phyloP scores from a whole-genome alignment of 2,888 invertebrate genomes.

The Drosophila nigricruria region DNA sequence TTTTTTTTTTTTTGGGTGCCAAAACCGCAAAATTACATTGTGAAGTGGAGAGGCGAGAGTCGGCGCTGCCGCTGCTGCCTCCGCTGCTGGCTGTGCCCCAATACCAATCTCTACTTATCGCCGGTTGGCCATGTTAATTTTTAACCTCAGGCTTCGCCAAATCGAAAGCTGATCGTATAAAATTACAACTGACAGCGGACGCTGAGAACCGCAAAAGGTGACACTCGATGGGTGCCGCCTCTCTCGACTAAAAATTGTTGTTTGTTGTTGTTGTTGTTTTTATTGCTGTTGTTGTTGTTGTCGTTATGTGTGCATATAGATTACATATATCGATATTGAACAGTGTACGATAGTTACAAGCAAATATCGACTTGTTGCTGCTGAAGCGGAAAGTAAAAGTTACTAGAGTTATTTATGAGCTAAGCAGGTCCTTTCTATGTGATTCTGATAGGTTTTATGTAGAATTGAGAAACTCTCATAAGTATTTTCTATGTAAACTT shows the following conservation, averaged over 20 bases:
- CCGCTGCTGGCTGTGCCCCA: constrained; percentile 57
- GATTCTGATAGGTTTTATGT: constrained; percentile 17
- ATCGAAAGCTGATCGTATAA: constrained; percentile 80
- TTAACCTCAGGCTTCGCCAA: constrained; percentile 81
- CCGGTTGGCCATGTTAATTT: constrained; percentile 75
- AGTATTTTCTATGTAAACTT: too few species aligned
- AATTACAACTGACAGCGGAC: constrained; percentile 77
- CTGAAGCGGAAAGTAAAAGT: constrained; percentile 51
- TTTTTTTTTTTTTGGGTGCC: constrained; percentile 42
- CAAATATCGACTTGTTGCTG: constrained; percentile 39
- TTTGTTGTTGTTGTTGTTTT: constrained; percentile 6
- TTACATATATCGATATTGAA: constrained; percentile 61
- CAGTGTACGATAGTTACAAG: constrained; percentile 55
- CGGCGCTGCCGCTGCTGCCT: constrained; percentile 18
- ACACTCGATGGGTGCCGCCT: constrained; percentile 69
- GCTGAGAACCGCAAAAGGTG: constrained; percentile 77
- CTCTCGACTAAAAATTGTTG: constrained; percentile 25
- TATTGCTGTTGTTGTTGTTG: constrained; percentile 28
- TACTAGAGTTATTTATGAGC: constrained; percentile 4
- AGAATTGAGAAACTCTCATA: too few species aligned
- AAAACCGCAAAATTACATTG: constrained; percentile 77
- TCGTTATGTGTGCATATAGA: constrained; percentile 64
- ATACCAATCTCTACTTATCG: constrained; percentile 77
- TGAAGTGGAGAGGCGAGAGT: constrained; percentile 2
- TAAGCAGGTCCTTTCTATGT: constrained; percentile 15